phyloP scores from a whole-genome alignment of 1,140 invertebrate species.

The Stenopsyche tienmushanensis region DNA sequence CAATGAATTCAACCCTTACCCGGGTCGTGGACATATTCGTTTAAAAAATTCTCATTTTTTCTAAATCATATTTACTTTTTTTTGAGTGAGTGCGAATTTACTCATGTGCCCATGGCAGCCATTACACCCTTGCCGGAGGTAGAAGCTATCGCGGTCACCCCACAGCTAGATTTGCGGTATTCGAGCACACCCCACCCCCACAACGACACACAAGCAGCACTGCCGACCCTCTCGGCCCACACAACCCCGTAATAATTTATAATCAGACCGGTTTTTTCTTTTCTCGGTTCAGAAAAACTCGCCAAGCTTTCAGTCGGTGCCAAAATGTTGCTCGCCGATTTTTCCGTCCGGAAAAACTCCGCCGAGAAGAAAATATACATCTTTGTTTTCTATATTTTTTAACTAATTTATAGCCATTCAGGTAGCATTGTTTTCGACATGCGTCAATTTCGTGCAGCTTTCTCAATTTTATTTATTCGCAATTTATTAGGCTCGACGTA shows the following conservation, averaged over 20 bases:
- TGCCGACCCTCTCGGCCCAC: conserved; percentile 4
- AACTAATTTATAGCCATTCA: conserved; percentile 10
- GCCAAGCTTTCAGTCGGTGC: background rate
- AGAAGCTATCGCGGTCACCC: conserved; percentile 12
- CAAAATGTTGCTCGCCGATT: conserved; percentile 3
- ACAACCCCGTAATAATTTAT: conserved; percentile 25
- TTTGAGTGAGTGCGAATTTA: background rate
- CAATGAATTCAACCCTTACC: too few species aligned
- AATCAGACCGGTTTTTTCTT: conserved; percentile 18
- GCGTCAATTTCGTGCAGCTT: background rate
- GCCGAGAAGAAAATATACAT: conserved; percentile 11
- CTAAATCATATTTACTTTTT: too few species aligned
- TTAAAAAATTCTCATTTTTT: too few species aligned
- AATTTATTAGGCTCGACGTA: background rate
- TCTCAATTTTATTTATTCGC: conserved; percentile 4
- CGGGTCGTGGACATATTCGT: too few species aligned
- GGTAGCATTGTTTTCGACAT: conserved; percentile 5
- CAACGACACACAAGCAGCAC: background rate
- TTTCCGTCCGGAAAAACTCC: conserved; percentile 18
- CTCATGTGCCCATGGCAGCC: background rate
- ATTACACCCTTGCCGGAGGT: background rate
- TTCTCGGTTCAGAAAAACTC: conserved; percentile 10
- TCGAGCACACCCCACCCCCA: background rate
- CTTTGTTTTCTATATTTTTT: conserved; percentile 4
- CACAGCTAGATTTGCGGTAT: conserved; percentile 15